A percentile compares a stretch with the other conserved stretches of the same genome.
phyloP scores from a whole-genome alignment of 2,113 vertebrate species.

The Ameiurus melas region DNA sequence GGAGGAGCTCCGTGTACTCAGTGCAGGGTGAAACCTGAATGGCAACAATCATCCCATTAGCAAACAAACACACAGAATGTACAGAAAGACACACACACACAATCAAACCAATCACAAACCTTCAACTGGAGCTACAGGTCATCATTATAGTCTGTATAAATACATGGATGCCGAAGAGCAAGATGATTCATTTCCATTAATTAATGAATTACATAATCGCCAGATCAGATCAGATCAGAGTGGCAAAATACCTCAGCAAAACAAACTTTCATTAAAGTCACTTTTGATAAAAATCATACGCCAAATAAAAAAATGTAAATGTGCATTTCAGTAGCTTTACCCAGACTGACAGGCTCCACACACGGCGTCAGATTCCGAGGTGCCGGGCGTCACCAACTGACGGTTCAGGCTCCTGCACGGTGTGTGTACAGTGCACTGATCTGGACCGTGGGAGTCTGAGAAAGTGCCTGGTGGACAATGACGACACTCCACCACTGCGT shows the following conservation, averaged over 20 bases:
- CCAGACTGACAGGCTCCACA: constrained; percentile 84
- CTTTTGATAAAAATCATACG: background rate
- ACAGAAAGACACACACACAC: background rate
- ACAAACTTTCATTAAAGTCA: too few species aligned
- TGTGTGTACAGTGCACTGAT: constrained; percentile 73
- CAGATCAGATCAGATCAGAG: background rate
- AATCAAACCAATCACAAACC: background rate
- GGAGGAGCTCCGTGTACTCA: constrained; percentile 27
- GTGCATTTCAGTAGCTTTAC: constrained; percentile 63
- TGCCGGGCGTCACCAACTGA: constrained; percentile 66
- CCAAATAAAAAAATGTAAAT: background rate
- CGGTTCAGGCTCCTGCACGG: constrained; percentile 72
- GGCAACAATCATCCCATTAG: constrained; percentile 19
- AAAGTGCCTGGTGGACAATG: constrained; percentile 79
- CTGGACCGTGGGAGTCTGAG: constrained; percentile 68
- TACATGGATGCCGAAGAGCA: background rate
- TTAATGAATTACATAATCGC: too few species aligned
- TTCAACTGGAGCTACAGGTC: background rate
- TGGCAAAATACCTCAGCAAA: background rate
- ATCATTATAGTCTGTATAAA: background rate
- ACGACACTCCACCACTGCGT: constrained; percentile 64
- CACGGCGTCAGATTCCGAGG: constrained; percentile 60
- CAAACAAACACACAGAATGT: background rate
- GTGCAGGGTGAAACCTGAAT: constrained; percentile 66
- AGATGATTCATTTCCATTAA: background rate